Evolutionary conservation across 2,888 invertebrate species (phyloP).

Genomic region (Chromoteleia sp.): DNA sequence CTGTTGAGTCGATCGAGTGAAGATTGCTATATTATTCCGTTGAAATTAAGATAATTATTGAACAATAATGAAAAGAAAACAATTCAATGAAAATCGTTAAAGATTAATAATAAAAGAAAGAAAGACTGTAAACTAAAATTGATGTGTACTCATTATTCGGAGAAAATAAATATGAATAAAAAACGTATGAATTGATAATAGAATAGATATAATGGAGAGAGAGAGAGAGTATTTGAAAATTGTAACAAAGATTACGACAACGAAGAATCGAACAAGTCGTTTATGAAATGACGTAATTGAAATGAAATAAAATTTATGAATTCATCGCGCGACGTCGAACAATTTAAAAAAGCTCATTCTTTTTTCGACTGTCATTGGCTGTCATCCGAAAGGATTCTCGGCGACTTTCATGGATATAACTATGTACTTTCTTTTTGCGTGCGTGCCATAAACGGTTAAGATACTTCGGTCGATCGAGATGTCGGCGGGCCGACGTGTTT

Average conservation of each 20-base stretch:
- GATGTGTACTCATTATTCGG: no score
- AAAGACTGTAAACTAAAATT: no score
- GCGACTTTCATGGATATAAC: slow-evolving; percentile 58
- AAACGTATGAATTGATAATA: no score
- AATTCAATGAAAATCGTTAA: neutral
- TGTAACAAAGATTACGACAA: slow-evolving; percentile 28
- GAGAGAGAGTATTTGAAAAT: no score
- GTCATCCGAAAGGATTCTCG: slow-evolving; percentile 58
- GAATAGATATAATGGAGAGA: no score
- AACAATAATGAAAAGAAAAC: neutral
- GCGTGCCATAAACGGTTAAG: slow-evolving; percentile 70
- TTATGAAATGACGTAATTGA: slow-evolving; percentile 47
- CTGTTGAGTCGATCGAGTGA: no score
- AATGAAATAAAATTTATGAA: slow-evolving; percentile 48
- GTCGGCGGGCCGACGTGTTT: slow-evolving; percentile 46
- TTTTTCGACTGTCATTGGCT: slow-evolving; percentile 52
- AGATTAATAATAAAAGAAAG: no score
- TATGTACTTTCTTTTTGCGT: slow-evolving; percentile 66
- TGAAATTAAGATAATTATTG: neutral
- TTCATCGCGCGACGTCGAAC: slow-evolving; percentile 47
- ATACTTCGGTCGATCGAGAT: slow-evolving; percentile 65
- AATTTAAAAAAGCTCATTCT: slow-evolving; percentile 43
- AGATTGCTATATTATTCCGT: neutral
- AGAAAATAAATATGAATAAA: no score
- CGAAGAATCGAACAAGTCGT: slow-evolving; percentile 7